Base-by-base conservation (phyloP, 1,140 invertebrate genomes). In the Episyrphus balteatus region DNA sequence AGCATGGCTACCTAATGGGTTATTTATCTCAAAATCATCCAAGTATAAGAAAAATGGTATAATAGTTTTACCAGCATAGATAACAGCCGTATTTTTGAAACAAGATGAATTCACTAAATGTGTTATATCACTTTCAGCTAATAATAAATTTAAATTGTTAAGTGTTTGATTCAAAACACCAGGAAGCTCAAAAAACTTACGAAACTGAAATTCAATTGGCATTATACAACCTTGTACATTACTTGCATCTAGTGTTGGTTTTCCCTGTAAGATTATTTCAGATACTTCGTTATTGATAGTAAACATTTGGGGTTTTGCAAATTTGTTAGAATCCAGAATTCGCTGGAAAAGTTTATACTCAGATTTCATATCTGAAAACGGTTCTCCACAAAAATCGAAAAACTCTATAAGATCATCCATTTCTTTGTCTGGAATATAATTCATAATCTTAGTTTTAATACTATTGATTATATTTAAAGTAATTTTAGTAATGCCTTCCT, bases 111-210 rank as follows among this genome's bases (percentile, higher is more conserved):
- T 32, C 11, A 32, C 5, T 31, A 44, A 44, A 44, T 10, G 5
- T 8, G 32, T 31, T 17, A 32, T 44, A 13, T 11, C 19, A 32
- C 14, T 44, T 26, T 31, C 21, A 31, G 30, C 13, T 31, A 12
- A 14, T 14, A 44, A 14, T 31, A 14, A n/a, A 15, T 11, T 38
- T 32, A 31, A 11, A 31, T 44, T 44, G 11, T 32, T 12, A 26
- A 34, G 13, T 14, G 31, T 10, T 26, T n/a, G n/a, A 31, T 34
- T 31, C n/a, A 44, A 34, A 26, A 44, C 19, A 11, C 32, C 5
- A 38, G 37, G 37, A 32, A 44, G 42, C 14, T 44, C 42, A 44
- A 44, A 44, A 34, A 44, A 44, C 32, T 31, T 34, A 8, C 19
- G 26, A 38, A 38, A 14, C 37, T 38, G 37, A 38, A 38, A 38